Evolutionary conservation across 2,113 vertebrate genomes (phyloP).

Genomic region (human): GRCh38 chr4:20064501-20065000

Average conservation of each 20-base stretch:
- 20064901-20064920: neutral
- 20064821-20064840: neutral
- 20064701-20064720: neutral
- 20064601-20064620: too few species aligned
- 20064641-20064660: too few species aligned
- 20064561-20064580: too few species aligned
- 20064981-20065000: neutral
- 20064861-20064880: neutral
- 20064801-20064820: neutral
- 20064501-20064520: neutral
- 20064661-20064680: too few species aligned
- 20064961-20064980: neutral
- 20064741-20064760: neutral
- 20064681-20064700: too few species aligned
- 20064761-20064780: neutral
- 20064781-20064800: neutral
- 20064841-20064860: neutral
- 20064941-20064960: neutral
- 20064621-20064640: too few species aligned
- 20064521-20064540: neutral
- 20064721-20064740: neutral
- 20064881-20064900: neutral
- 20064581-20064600: neutral
- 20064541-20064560: fast-evolving
- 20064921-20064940: neutral